These are phyloP conservation scores for Oreochromis aureus DNA, from an alignment of 2,113 vertebrate species.

Conservation along the genomic window DNA sequence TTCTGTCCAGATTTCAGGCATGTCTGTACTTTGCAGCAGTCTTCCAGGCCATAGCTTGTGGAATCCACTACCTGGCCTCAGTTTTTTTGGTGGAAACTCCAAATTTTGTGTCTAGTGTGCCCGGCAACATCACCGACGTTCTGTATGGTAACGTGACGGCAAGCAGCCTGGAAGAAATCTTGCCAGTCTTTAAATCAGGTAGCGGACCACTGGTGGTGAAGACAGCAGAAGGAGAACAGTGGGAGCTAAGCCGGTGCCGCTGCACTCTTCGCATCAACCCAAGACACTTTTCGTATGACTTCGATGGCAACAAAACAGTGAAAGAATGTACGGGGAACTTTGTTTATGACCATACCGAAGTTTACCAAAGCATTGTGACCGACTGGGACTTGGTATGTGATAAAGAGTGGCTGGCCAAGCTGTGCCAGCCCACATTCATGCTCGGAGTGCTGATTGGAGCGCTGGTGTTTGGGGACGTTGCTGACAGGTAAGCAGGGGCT, in stretches of 20 bases:
- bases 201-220: constrained; percentile 73
- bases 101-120: constrained; percentile 75
- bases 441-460: constrained; percentile 87
- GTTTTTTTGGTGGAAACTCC: constrained; percentile 87
- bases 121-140: constrained; percentile 77
- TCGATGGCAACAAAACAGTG: constrained; percentile 74
- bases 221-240: constrained; percentile 78
- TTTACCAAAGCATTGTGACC: constrained; percentile 82
- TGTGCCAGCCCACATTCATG: constrained; percentile 90
- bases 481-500: constrained; percentile 82
- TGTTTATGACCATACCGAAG: constrained; percentile 78
- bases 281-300: constrained; percentile 65
- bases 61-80: constrained; percentile 90
- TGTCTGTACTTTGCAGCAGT: constrained; percentile 84
- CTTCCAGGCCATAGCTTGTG: constrained; percentile 87
- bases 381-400: constrained; percentile 91
- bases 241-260: constrained; percentile 85
- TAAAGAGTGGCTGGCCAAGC: constrained; percentile 82
- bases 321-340: constrained; percentile 75
- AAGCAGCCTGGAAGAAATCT: constrained; percentile 70
- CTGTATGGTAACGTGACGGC: constrained; percentile 74
- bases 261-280: constrained; percentile 63
- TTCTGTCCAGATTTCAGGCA: constrained; percentile 82
- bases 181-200: constrained; percentile 64
- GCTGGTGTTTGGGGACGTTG: constrained; percentile 84